Percentiles rank a stretch among this genome's conserved stretches.
phyloP scores from a whole-genome alignment of 2,113 vertebrate genomes.

The Mobula hypostoma region DNA sequence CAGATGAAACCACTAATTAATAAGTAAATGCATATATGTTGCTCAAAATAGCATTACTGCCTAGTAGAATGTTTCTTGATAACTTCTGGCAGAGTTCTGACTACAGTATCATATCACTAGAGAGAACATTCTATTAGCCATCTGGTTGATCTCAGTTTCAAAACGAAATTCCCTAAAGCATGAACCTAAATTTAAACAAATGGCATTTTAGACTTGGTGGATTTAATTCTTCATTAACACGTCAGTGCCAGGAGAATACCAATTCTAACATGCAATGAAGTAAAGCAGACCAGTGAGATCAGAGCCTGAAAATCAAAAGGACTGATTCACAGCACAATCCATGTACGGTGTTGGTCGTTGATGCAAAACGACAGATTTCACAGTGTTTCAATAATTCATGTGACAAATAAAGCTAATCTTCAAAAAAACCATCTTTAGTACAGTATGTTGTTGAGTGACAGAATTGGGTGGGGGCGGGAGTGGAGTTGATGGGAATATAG shows the following conservation, averaged over 20 bases:
- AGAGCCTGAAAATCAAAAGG: not conserved
- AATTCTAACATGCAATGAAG: not conserved
- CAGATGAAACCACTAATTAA: slow-evolving; percentile 18
- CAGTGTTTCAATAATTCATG: too few species aligned
- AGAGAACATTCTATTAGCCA: not conserved
- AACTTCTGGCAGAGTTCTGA: slow-evolving; percentile 24
- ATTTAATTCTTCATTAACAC: not conserved
- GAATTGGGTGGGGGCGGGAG: too few species aligned
- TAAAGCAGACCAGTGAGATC: not conserved
- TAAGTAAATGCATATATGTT: slow-evolving; percentile 13
- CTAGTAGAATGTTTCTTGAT: not conserved
- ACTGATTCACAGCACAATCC: too few species aligned
- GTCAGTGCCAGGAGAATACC: not conserved
- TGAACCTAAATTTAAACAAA: slow-evolving; percentile 3
- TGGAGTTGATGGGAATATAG: too few species aligned
- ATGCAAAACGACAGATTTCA: too few species aligned
- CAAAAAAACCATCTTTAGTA: too few species aligned
- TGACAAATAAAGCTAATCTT: too few species aligned
- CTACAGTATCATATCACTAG: not conserved
- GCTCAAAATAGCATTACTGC: slow-evolving; percentile 16
- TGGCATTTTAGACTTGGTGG: not conserved
- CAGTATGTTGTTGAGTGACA: too few species aligned
- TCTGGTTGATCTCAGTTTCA: not conserved
- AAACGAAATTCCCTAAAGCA: not conserved
- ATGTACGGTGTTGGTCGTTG: too few species aligned